Evolutionary conservation across 2,888 invertebrate genomes (phyloP), one percentile per base, ranked within the genome.

Genomic region (Drosophila hamatofila): DNA sequence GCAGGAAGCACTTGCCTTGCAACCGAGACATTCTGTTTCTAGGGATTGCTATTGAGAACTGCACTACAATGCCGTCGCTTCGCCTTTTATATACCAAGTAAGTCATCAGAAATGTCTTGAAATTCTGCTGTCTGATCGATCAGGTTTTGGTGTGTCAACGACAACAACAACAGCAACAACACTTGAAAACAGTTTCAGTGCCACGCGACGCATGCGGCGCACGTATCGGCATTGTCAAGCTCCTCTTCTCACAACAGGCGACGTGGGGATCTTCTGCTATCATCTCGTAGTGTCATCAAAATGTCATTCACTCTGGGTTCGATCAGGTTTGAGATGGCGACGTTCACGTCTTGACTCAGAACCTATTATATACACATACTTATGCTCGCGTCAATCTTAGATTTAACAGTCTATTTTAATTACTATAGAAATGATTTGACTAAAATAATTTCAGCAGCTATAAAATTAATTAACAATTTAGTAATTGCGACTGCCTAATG

Each of bases 301-400:
- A 81, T 74, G 87, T 83, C 87, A 87, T 83, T 83, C 87, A 83
- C 83, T 67, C 78, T 57, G 51, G 41, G 55, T 49, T 54, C 66
- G 73, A 14, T 33, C 12, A 44, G 49, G 30, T 25, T 37, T 39
- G 48, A 54, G 35, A 67, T 37, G 52, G 65, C 58, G 25, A 27
- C 9, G 18, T 55, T 54, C 58, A 70, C 67, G 80, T 72, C 83
- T 64, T 64, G 37, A 49, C 51, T 56, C 56, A 75, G 54, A 61
- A 51, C 37, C 21, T 48, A 54, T 51, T 60, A 48, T 12, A 42
- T 21, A 61, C 21, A 42, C 11, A 16, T 18, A 23, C 14, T 30
- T 30, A 18, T 51, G 52, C 42, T 42, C 21, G 27, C 2, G 27
- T 33, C 44, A 44, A 57, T 49, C 71, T 57, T 21, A 27, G 41